Conservation (phyloP, 1,140 invertebrate genomes). For the Anastatus disparis region DNA sequence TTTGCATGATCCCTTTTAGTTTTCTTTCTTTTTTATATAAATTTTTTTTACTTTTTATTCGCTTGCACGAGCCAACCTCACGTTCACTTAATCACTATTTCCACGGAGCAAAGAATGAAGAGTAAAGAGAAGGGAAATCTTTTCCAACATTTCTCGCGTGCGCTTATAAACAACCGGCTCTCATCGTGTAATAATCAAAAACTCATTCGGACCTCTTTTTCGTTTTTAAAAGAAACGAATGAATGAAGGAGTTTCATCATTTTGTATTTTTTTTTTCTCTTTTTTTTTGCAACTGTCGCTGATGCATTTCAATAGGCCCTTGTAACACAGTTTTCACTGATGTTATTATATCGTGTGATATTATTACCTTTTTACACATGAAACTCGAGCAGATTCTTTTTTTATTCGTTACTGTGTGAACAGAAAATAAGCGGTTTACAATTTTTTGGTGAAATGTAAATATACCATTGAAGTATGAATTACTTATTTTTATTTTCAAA, state of each 20-base stretch:
- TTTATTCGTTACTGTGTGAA: too few species aligned
- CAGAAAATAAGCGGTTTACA: too few species aligned
- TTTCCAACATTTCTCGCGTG: not conserved
- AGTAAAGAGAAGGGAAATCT: not conserved
- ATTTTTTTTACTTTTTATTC: constrained; percentile 4
- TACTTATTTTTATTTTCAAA: too few species aligned
- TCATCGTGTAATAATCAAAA: constrained; percentile 28
- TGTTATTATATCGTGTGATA: constrained; percentile 16
- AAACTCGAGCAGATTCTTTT: too few species aligned
- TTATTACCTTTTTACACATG: constrained; percentile 2
- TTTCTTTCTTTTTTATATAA: too few species aligned
- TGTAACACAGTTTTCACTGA: constrained; percentile 12
- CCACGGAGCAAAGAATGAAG: not conserved
- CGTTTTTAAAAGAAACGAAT: not conserved
- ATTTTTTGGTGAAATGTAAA: too few species aligned
- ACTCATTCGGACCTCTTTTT: constrained; percentile 26
- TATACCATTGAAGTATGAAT: too few species aligned
- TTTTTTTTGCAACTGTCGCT: constrained; percentile 14
- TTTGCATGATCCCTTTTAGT: not conserved
- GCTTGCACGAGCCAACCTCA: not conserved
- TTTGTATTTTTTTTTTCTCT: too few species aligned
- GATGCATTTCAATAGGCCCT: constrained; percentile 22
- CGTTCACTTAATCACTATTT: constrained; percentile 39
- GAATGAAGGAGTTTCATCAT: not conserved
- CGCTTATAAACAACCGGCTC: too few species aligned